Base-by-base conservation (phyloP, 2,888 invertebrate species). In the Deilephila porcellus region DNA sequence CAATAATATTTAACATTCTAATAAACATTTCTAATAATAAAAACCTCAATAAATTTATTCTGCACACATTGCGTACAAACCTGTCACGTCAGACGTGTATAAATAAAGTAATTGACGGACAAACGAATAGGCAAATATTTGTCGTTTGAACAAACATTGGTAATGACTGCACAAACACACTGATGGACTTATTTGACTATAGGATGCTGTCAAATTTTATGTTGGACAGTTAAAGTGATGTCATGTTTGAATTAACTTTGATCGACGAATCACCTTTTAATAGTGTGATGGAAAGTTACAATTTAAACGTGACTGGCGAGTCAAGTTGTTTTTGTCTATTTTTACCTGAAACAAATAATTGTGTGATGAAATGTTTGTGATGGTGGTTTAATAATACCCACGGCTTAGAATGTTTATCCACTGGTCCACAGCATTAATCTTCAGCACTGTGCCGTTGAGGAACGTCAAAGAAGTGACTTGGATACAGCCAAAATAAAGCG, bases 121-220 rank as follows among this genome's bases (percentile, higher is more conserved):
- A 64, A 64, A 64, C 37, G n/a, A 4, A 64, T 32, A 62, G 32
- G 34, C 67, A 67, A 52, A 52, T 25, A 67, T 67, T 45, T 45
- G 20, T 25, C 67, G 52, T 67, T 64, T 64, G 20, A 45, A 11
- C 67, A 67, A 67, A 67, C 45, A 67, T 67, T 67, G 25, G 45
- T 67, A 67, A 67, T 67, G 52, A 25, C 52, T 67, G 45, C 20
- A 25, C 45, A 67, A 67, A 67, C 67, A 25, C n/a, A 56, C 56
- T 56, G 56, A 56, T 25, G 20, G 67, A 29, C 5, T 63, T 37
- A 34, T 63, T 63, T 56, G n/a, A 34, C 34, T 20, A 45, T n/a
- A 64, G 64, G 64, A 45, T 52, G 45, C 20, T 67, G 67, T 67
- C 52, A 67, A 67, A 67, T 14, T 34, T 62, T 6, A 29, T 62